Percentiles rank a stretch among this genome's conserved stretches.
Evolutionary conservation across 1,140 invertebrate genomes (phyloP).

Genomic region (Helicoverpa armigera): DNA sequence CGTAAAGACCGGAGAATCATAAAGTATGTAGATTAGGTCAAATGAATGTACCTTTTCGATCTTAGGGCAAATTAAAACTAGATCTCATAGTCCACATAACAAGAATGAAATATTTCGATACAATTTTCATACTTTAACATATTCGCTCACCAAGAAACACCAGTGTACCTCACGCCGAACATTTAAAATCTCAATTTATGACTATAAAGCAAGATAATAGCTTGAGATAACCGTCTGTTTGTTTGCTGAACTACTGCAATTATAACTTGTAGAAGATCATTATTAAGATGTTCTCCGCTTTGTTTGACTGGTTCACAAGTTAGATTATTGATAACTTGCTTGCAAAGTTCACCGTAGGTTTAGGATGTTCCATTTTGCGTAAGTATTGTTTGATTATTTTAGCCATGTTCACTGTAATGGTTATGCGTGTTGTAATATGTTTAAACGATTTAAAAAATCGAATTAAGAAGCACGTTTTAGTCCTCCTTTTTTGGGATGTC

Average conservation of each 20-base stretch:
- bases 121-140: too few species aligned
- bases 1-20: too few species aligned
- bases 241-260: slow-evolving; percentile 41
- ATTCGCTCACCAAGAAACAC: background rate
- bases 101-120: too few species aligned
- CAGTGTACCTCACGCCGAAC: slow-evolving; percentile 43
- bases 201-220: slow-evolving; percentile 57
- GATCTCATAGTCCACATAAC: background rate
- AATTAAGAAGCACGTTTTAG: too few species aligned
- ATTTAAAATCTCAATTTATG: slow-evolving; percentile 63
- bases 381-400: background rate
- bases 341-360: slow-evolving; percentile 4
- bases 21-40: too few species aligned
- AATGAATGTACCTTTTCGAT: too few species aligned
- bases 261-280: slow-evolving; percentile 30
- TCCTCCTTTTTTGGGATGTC: too few species aligned
- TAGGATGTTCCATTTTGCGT: background rate
- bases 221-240: slow-evolving; percentile 56
- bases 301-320: slow-evolving; percentile 20
- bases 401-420: background rate
- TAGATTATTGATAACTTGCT: slow-evolving; percentile 21
- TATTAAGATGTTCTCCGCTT: slow-evolving; percentile 40
- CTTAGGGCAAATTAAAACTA: background rate
- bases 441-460: too few species aligned
- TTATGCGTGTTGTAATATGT: background rate